Evolutionary conservation across 2,797 vertebrate genomes (phyloP).

Genomic region (Euthynnus affinis): DNA sequence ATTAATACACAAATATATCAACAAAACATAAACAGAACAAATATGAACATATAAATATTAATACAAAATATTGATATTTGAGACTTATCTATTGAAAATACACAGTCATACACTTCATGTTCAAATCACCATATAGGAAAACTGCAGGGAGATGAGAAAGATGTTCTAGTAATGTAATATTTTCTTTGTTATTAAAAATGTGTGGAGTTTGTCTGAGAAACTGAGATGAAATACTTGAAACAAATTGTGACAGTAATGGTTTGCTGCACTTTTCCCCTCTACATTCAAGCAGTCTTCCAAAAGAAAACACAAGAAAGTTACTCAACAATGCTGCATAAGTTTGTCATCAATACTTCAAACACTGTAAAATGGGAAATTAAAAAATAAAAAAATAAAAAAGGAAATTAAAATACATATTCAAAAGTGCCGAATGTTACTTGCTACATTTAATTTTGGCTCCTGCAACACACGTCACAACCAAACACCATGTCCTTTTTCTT

Average conservation of each 20-base stretch:
- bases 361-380: slow-evolving; percentile 44
- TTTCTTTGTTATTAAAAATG: slow-evolving; percentile 25
- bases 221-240: slow-evolving; percentile 68
- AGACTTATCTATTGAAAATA: slow-evolving; percentile 76
- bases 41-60: slow-evolving; percentile 79
- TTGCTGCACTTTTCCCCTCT: slow-evolving; percentile 69
- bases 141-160: slow-evolving; percentile 42
- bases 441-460: slow-evolving; percentile 80
- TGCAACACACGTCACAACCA: slow-evolving; percentile 27
- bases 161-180: slow-evolving; percentile 15
- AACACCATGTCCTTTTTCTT: slow-evolving; percentile 21
- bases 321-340: slow-evolving; percentile 24
- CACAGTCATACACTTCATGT: slow-evolving; percentile 71
- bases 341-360: slow-evolving; percentile 29
- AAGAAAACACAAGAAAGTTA: slow-evolving; percentile 68
- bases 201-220: slow-evolving; percentile 42
- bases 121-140: slow-evolving; percentile 59
- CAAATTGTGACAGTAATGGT: slow-evolving; percentile 47
- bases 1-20: slow-evolving; percentile 60
- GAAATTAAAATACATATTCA: slow-evolving; percentile 56
- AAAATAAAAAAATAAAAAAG: slow-evolving; percentile 26
- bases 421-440: slow-evolving; percentile 84
- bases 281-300: slow-evolving; percentile 88
- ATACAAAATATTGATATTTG: slow-evolving; percentile 74
- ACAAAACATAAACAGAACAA: slow-evolving; percentile 58